Evolutionary conservation across 1,140 invertebrate genomes (phyloP).

Genomic region (Drosophila bocqueti): DNA sequence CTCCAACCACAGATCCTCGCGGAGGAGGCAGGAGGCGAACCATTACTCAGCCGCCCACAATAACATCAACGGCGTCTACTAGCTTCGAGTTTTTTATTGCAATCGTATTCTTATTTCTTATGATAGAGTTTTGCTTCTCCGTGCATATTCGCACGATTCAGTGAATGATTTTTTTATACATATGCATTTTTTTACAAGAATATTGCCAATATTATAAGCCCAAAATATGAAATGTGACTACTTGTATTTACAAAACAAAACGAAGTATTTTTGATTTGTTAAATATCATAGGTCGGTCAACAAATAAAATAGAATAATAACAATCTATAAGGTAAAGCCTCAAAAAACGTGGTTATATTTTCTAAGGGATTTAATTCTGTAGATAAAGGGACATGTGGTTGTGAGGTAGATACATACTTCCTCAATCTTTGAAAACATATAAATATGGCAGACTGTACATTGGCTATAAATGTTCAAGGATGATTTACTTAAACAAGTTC

Average conservation of each 20-base stretch:
- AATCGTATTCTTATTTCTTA: conserved; percentile 82
- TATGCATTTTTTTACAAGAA: conserved; percentile 23
- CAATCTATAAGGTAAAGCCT: conserved; percentile 1
- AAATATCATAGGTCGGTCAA: background rate
- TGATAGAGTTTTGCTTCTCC: conserved; percentile 80
- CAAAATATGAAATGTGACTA: conserved; percentile 2
- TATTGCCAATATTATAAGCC: conserved; percentile 25
- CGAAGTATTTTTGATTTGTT: background rate
- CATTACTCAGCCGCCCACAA: conserved; percentile 74
- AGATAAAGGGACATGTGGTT: background rate
- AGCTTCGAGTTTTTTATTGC: conserved; percentile 79
- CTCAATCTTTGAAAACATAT: no score
- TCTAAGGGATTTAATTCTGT: no score
- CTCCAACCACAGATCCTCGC: conserved; percentile 48
- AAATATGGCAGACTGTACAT: no score
- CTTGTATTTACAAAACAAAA: conserved; percentile 7
- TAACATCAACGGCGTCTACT: conserved; percentile 84
- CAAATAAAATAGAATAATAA: conserved; percentile 3
- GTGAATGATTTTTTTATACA: conserved; percentile 25
- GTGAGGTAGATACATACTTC: background rate
- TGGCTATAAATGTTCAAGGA: background rate
- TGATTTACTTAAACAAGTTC: conserved; percentile 86
- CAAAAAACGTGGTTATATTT: background rate
- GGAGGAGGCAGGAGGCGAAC: conserved; percentile 68
- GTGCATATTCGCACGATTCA: conserved; percentile 75